phyloP scores from a whole-genome alignment of 2,797 vertebrate genomes.

The Acipenser transmontanus region DNA sequence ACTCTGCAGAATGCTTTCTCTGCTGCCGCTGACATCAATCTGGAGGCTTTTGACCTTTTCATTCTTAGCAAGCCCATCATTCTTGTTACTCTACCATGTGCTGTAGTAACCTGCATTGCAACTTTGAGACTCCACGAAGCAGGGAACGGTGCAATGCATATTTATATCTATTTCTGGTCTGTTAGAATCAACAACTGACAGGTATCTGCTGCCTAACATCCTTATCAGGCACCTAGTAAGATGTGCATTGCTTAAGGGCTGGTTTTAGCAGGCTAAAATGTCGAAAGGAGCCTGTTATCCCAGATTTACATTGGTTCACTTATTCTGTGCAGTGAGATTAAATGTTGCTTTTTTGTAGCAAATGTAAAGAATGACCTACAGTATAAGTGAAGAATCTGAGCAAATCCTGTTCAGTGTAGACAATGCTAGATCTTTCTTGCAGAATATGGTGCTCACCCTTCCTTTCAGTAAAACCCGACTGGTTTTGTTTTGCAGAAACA shows the following conservation, averaged over 20 bases:
- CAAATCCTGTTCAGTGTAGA: constrained; percentile 9
- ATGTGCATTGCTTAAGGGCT: constrained; percentile 41
- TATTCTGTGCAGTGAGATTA: constrained; percentile 38
- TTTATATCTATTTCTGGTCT: no score
- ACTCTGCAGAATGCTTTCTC: constrained; percentile 29
- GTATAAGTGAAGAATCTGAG: constrained; percentile 43
- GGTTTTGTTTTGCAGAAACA: constrained; percentile 49
- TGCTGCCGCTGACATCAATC: constrained; percentile 37
- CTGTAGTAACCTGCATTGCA: no score
- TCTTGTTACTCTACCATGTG: no score
- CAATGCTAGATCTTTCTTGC: neutral
- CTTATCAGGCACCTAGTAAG: constrained; percentile 30
- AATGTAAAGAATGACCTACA: constrained; percentile 9
- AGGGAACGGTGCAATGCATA: no score
- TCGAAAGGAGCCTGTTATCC: constrained; percentile 41
- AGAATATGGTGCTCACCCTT: neutral
- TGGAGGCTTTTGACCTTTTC: no score
- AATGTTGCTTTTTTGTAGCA: no score
- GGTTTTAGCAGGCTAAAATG: constrained; percentile 28
- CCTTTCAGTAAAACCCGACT: constrained; percentile 16
- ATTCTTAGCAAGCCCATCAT: no score
- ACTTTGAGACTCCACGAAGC: no score
- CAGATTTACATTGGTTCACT: constrained; percentile 40
- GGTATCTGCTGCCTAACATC: no score
- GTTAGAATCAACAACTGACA: no score